Conservation (phyloP, 2,888 invertebrate species). For the Campaea margaritaria region DNA sequence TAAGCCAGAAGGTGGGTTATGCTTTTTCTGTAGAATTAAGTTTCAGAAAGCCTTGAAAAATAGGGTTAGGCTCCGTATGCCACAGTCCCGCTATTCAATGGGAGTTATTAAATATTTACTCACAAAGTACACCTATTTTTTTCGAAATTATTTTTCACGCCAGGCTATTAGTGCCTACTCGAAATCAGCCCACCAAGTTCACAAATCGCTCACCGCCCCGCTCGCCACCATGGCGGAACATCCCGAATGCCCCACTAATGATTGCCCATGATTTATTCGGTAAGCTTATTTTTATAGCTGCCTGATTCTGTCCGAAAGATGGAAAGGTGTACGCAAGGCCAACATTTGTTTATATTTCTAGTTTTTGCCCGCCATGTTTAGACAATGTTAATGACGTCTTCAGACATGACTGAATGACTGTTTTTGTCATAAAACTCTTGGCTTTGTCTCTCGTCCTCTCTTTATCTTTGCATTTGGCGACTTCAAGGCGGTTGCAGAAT, state of each 20-base stretch:
- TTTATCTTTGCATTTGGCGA: conserved; percentile 30
- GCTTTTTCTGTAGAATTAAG: too few species aligned
- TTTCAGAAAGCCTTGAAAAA: too few species aligned
- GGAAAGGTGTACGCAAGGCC: conserved; percentile 57
- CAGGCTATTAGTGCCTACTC: too few species aligned
- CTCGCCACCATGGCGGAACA: conserved; percentile 36
- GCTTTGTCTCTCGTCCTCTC: conserved; percentile 17
- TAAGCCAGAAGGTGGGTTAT: too few species aligned
- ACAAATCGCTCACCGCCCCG: conserved; percentile 28
- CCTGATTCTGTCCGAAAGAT: conserved; percentile 59
- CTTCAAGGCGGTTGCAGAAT: conserved; percentile 15
- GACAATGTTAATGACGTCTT: conserved; percentile 30
- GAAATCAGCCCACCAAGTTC: background rate
- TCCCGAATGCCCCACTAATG: conserved; percentile 70
- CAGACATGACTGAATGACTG: too few species aligned
- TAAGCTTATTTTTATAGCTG: conserved; percentile 73
- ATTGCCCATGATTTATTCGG: conserved; percentile 81
- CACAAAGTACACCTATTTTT: too few species aligned
- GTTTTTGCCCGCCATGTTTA: conserved; percentile 27
- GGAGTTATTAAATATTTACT: too few species aligned
- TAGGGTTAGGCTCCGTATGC: too few species aligned
- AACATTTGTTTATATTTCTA: conserved; percentile 41
- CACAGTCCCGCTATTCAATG: too few species aligned
- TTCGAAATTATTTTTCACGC: too few species aligned
- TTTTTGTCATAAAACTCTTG: conserved; percentile 31